These are phyloP conservation scores for Clanis bilineata DNA, from an alignment of 2,888 invertebrate species.

Conservation along the genomic window DNA sequence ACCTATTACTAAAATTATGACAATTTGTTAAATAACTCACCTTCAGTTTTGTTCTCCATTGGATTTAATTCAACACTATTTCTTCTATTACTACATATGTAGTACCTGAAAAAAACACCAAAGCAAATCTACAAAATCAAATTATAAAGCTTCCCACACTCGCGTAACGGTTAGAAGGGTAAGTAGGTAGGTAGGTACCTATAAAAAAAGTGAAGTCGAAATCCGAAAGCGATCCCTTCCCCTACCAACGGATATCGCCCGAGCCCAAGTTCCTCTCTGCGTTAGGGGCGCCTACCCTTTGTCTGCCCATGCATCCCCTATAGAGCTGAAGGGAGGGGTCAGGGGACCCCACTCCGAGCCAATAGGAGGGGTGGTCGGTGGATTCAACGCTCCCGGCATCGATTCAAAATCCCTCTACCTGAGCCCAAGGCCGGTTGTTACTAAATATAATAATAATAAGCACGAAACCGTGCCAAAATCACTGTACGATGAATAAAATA, in stretches of 20 bases:
- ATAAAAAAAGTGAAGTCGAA: slow-evolving; percentile 61
- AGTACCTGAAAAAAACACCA: neutral
- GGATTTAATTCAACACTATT: neutral
- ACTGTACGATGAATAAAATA: neutral
- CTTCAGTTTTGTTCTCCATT: neutral
- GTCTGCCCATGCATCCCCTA: slow-evolving; percentile 75
- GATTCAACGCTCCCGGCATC: slow-evolving; percentile 64
- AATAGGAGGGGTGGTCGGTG: slow-evolving; percentile 73
- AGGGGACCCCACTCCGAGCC: slow-evolving; percentile 74
- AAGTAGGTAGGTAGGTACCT: slow-evolving; percentile 32
- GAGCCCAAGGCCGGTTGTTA: slow-evolving; percentile 36
- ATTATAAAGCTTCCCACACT: slow-evolving; percentile 38
- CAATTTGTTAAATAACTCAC: neutral
- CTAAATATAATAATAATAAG: slow-evolving; percentile 31
- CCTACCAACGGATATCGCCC: slow-evolving; percentile 67
- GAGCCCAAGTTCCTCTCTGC: slow-evolving; percentile 73
- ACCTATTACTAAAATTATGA: neutral
- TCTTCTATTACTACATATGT: too few relatives aligned
- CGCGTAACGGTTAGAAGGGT: slow-evolving; percentile 46
- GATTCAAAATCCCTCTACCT: slow-evolving; percentile 65
- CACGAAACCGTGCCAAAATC: neutral
- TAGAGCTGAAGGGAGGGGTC: slow-evolving; percentile 74
- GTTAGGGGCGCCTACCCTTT: slow-evolving; percentile 79
- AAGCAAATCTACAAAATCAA: neutral
- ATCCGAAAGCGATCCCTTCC: slow-evolving; percentile 56